Conservation (phyloP, 2,113 vertebrate genomes). For the Elephantulus edwardii region DNA sequence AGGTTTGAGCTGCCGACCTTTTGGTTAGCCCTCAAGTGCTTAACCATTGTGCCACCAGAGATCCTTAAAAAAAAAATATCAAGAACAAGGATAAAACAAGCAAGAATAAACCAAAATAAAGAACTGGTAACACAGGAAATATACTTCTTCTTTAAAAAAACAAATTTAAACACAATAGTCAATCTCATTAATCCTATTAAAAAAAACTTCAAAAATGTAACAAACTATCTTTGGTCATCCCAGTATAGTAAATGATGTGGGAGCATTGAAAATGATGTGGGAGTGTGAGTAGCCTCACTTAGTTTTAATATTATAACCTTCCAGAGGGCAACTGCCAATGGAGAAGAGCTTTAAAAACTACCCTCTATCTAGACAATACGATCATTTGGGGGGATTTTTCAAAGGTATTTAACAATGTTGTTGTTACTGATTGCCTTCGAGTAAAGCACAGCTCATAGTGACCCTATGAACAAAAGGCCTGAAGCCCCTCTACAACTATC, state of each 20-base stretch:
- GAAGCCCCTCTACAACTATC: no score
- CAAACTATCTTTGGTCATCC: slow-evolving; percentile 1
- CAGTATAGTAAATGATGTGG: background rate
- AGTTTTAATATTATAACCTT: background rate
- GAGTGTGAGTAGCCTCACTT: background rate
- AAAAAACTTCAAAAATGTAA: background rate
- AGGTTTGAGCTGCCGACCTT: background rate
- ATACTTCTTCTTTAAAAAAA: no score
- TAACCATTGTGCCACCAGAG: background rate
- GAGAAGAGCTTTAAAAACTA: background rate
- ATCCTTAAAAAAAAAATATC: background rate
- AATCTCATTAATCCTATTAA: background rate
- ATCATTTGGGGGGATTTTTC: background rate
- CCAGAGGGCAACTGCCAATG: background rate
- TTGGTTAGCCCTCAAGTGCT: background rate
- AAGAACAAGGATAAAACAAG: background rate
- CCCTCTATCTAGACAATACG: background rate
- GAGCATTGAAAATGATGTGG: background rate
- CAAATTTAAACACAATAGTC: background rate
- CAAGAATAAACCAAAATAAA: slow-evolving; percentile 11
- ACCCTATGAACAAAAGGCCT: no score
- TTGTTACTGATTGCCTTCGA: no score
- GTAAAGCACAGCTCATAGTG: no score
- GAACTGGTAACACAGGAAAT: background rate
- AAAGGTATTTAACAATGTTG: no score